Evolutionary conservation across 2,888 invertebrate species (phyloP).

Genomic region (Enoplolaimus lenunculus): DNA sequence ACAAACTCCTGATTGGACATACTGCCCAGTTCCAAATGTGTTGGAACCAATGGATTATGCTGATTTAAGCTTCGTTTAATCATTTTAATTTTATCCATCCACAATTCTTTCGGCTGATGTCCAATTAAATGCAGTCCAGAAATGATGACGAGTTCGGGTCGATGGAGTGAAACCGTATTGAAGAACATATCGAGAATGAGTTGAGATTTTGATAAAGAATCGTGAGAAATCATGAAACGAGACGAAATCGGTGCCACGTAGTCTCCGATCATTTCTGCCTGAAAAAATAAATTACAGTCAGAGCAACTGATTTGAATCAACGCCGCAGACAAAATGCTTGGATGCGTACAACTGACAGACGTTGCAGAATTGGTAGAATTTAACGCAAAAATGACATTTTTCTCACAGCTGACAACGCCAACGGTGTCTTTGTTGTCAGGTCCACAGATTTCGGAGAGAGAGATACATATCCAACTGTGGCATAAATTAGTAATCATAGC

Average conservation of each 20-base stretch:
- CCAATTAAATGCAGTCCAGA: slow-evolving; percentile 44
- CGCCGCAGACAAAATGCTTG: too few relatives aligned
- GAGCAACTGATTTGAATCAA: too few relatives aligned
- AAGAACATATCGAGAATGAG: slow-evolving; percentile 43
- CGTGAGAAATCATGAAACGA: slow-evolving; percentile 45
- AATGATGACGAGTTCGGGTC: slow-evolving; percentile 43
- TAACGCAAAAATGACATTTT: too few relatives aligned
- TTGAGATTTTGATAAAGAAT: slow-evolving; percentile 39
- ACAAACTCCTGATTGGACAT: slow-evolving; percentile 42
- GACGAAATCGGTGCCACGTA: slow-evolving; percentile 42
- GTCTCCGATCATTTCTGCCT: slow-evolving; percentile 41
- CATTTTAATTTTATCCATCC: slow-evolving; percentile 29
- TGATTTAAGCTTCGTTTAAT: slow-evolving; percentile 38
- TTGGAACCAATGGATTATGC: slow-evolving; percentile 38
- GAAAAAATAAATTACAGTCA: background rate
- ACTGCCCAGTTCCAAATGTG: slow-evolving; percentile 45
- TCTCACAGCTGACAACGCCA: too few relatives aligned
- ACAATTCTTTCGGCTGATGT: slow-evolving; percentile 32
- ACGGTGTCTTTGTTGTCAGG: too few relatives aligned
- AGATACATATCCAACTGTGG: too few relatives aligned
- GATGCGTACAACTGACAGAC: too few relatives aligned
- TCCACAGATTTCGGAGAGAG: too few relatives aligned
- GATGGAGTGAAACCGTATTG: slow-evolving; percentile 35
- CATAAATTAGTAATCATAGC: too few relatives aligned
- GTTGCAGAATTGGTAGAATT: too few relatives aligned